Base-by-base conservation (phyloP, 2,113 vertebrate species). In the Erythrolamprus reginae region DNA sequence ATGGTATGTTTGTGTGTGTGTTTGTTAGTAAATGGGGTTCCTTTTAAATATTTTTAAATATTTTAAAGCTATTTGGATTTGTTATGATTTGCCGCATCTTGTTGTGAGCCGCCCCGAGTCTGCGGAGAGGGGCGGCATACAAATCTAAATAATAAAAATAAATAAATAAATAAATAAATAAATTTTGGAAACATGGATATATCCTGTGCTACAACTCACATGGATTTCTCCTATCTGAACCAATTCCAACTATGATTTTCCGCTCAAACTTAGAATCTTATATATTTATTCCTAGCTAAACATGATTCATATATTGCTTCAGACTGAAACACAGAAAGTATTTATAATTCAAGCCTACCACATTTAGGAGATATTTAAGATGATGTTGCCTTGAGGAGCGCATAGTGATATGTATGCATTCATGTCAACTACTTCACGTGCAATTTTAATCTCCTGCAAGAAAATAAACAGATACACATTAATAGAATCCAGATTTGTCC, bases 401-500 rank as follows among this genome's bases (percentile, higher is more conserved):
- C 55, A 88, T 47, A 61, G 92, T 82, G 61, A n/a, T 17, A 15
- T 26, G 90, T 93, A 93, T 56, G 21, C 83, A 61, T 90, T 56
- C 38, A 42, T 1, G n/a, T 53, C 56, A 21, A 10, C 0, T 47
- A 70, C 77, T 48, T 38, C 55, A 33, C 50, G 0, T 9, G 53
- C 48, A 91, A 52, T 86, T 90, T 50, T 70, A 45, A 91, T 91
- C 96, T 96, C 93, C 47, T 95, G 42, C 93, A n/a, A 93, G 19
- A 93, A 90, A 4, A 93, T 17, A 61, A 90, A 82, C 48, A 91
- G 3, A 47, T 0, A 7, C 23, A 0, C 24, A 86, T 10, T 28
- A 85, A 0, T 53, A 10, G 0, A 65, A 84, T 84, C 56, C 2
- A 0, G 0, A 45, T 61, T 5, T 56, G 45, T 2, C 0, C 0